These are phyloP conservation scores for Macquaria australasica DNA, from an alignment of 2,113 vertebrate species.

Conservation along the genomic window DNA sequence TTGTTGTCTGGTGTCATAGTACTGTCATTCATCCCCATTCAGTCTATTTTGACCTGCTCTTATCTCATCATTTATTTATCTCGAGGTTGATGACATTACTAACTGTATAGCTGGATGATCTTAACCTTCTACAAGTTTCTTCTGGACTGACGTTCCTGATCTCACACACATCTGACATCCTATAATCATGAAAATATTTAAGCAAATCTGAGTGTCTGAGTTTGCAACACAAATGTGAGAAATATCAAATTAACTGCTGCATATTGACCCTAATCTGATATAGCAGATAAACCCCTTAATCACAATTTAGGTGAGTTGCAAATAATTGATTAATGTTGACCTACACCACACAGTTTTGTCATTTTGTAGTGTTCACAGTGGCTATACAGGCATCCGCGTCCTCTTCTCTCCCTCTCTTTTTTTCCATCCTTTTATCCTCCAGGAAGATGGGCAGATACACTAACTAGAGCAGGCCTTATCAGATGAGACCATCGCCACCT, in stretches of 20 bases:
- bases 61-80: background rate
- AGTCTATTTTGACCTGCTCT: background rate
- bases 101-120: background rate
- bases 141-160: conserved; percentile 5
- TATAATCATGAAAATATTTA: background rate
- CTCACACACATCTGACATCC: conserved; percentile 5
- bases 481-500: conserved; percentile 18
- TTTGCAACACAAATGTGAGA: background rate
- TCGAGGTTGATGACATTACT: background rate
- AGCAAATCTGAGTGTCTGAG: background rate
- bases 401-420: background rate
- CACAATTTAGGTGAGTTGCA: background rate
- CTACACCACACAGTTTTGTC: background rate
- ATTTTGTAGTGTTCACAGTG: background rate
- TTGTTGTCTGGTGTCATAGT: background rate
- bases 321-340: background rate
- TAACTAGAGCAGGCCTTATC: conserved; percentile 24
- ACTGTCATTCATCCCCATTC: background rate
- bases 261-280: background rate
- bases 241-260: background rate
- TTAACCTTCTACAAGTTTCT: conserved; percentile 1
- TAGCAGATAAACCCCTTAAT: background rate
- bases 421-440: background rate
- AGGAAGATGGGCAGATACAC: conserved; percentile 8
- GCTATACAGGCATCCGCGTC: background rate